These are phyloP conservation scores for Endomychus coccineus DNA, from an alignment of 2,888 invertebrate species.

Conservation along the genomic window DNA sequence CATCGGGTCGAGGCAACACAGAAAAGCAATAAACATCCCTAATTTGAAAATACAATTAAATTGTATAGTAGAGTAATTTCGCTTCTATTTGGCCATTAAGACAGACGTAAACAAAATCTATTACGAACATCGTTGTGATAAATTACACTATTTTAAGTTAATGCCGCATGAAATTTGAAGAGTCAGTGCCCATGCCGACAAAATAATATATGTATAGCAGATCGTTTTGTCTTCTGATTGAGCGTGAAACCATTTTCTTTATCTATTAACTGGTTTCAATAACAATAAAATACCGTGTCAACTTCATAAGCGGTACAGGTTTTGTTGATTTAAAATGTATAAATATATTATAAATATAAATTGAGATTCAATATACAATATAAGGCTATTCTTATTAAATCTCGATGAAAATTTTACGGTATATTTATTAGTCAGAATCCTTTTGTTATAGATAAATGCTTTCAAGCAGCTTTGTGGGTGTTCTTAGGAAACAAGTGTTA, in stretches of 20 bases:
- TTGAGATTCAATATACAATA: no score
- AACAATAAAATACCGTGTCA: conserved; percentile 6
- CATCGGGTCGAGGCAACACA: no score
- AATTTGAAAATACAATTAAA: no score
- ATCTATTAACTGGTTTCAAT: conserved; percentile 37
- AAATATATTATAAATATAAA: no score
- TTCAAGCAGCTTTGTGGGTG: no score
- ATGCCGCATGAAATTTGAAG: conserved; percentile 46
- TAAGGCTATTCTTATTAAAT: no score
- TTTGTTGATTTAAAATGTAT: conserved; percentile 4
- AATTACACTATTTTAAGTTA: conserved; percentile 44
- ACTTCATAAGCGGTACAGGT: conserved; percentile 8
- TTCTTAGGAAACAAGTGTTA: no score
- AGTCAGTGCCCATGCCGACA: conserved; percentile 41
- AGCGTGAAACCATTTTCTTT: conserved; percentile 45
- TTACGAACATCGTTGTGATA: conserved; percentile 34
- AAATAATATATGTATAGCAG: conserved; percentile 38
- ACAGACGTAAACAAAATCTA: conserved; percentile 4
- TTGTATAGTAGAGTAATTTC: no score
- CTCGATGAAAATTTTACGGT: no score
- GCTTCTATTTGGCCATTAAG: conserved; percentile 1
- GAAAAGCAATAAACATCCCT: no score
- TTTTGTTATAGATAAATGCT: no score
- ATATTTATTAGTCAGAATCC: no score
- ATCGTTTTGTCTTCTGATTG: conserved; percentile 44